A percentile compares a stretch with the other conserved stretches of the same genome.
phyloP scores from a whole-genome alignment of 2,113 vertebrate genomes.

The Sterrhoptilus dennistouni region DNA sequence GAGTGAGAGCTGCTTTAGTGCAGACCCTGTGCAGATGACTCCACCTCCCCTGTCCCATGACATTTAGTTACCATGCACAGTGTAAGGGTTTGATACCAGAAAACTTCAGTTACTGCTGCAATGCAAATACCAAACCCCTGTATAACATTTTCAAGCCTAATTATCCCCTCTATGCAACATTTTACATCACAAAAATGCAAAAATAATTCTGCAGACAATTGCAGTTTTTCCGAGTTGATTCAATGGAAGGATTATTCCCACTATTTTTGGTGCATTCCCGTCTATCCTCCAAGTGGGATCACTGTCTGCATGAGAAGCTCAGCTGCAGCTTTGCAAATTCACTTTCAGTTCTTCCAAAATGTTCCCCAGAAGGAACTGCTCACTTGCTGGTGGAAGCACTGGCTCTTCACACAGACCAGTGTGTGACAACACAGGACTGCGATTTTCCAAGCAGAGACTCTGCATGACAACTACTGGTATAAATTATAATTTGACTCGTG shows the following conservation, averaged over 20 bases:
- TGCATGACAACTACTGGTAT: not conserved
- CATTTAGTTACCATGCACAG: not conserved
- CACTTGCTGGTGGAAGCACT: not conserved
- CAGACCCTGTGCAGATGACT: not conserved
- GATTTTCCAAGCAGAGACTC: not conserved
- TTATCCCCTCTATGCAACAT: not conserved
- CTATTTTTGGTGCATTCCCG: not conserved
- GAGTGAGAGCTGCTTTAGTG: not conserved
- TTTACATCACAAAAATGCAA: not conserved
- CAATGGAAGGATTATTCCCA: not conserved
- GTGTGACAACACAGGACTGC: not conserved
- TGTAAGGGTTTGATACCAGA: not conserved
- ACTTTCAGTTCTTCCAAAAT: not conserved
- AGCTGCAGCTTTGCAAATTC: conserved; percentile 32
- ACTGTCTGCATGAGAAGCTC: not conserved
- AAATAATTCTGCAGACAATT: not conserved
- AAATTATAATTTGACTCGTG: not conserved
- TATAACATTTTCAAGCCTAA: not conserved
- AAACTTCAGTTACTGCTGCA: not conserved
- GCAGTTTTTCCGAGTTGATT: not conserved
- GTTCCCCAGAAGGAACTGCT: not conserved
- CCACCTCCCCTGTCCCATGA: not conserved
- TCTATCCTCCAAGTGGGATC: not conserved
- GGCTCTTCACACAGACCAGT: not conserved
- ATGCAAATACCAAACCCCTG: not conserved